Conservation (phyloP, 37 sponge, comb jelly and placozoan species). For the Hexactinellida sp. region DNA sequence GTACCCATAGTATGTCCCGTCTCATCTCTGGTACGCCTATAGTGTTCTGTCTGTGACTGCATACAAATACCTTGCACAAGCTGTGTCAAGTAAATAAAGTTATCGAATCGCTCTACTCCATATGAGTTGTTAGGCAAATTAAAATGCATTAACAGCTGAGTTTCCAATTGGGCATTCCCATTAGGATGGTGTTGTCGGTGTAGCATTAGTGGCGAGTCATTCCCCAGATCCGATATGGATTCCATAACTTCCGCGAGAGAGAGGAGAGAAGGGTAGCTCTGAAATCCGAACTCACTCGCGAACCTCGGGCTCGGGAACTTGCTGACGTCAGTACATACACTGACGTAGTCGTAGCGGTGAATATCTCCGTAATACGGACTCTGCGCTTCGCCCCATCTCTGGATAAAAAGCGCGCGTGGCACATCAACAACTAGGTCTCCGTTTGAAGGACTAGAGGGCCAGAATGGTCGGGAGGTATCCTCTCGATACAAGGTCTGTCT, state of each 20-base stretch:
- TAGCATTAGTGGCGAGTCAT: slow-evolving; percentile 58
- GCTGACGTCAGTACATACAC: slow-evolving; percentile 62
- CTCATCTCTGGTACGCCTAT: slow-evolving; percentile 50
- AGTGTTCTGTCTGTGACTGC: slow-evolving; percentile 73
- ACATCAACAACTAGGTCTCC: slow-evolving; percentile 47
- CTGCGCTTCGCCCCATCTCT: slow-evolving; percentile 67
- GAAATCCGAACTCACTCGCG: slow-evolving; percentile 91
- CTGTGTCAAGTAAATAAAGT: slow-evolving; percentile 79
- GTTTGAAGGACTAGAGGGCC: slow-evolving; percentile 87
- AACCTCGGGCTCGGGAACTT: slow-evolving; percentile 79
- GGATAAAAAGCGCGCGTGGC: slow-evolving; percentile 35
- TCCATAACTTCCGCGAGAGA: slow-evolving; percentile 34
- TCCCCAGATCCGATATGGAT: slow-evolving; percentile 54
- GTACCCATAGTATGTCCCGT: slow-evolving; percentile 67
- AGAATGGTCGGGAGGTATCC: slow-evolving; percentile 63
- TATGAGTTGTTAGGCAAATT: slow-evolving; percentile 53
- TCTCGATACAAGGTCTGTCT: slow-evolving; percentile 47
- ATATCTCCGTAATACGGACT: slow-evolving; percentile 63
- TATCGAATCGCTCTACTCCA: slow-evolving; percentile 35
- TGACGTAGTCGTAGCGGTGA: slow-evolving; percentile 77
- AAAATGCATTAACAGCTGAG: slow-evolving; percentile 38
- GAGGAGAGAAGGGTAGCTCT: slow-evolving; percentile 73
- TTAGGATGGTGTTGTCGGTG: slow-evolving; percentile 84
- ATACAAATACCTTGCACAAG: slow-evolving; percentile 76
- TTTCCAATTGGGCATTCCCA: slow-evolving; percentile 55